Evolutionary conservation across 2,888 invertebrate species (phyloP), one percentile per base, ranked within the genome.

Genomic region (Labia minor): DNA sequence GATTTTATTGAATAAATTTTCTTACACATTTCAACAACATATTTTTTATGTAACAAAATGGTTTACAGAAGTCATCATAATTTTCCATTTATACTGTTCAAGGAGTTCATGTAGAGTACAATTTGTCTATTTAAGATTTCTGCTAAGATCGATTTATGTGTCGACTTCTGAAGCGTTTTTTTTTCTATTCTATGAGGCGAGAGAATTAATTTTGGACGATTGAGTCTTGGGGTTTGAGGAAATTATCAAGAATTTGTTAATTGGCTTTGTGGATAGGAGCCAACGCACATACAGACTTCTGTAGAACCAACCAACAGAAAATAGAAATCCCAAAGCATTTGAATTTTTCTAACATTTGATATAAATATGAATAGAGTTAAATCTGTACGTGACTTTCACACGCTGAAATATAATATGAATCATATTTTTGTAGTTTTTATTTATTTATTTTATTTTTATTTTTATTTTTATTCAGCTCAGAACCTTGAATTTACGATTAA

Each of bases 1-100:
- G 68, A 65, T 69, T n/a, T 70, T 69, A 68, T 69, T 69, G 65
- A 69, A 69, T 68, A 69, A 69, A 68, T 67, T 70, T 69, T 66
- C 66, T 70, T 70, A 70, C 69, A 70, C 68, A 68, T 69, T 49
- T 70, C 68, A 70, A 70, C 70, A 70, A 70, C 69, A 68, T 66
- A 68, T 68, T 66, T 65, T 69, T 68, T 33, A 68, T 69, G 66
- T 67, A 68, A 68, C 69, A 68, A 69, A 69, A 68, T 65, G 68
- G 65, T 69, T 69, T 67, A 67, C 70, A 70, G 70, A 70, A 69
- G 69, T 68, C 67, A 67, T 63, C 67, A 67, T 49, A 49, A 49
- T 37, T 66, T 69, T 61, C 67, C 64, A 64, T 64, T 66, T 65
- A 64, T 64, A 67, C 65, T 14, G 37, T 20, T 26, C 26, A 26